Base-by-base conservation (phyloP, 2,888 invertebrate species). In the Scaptomyza parva region DNA sequence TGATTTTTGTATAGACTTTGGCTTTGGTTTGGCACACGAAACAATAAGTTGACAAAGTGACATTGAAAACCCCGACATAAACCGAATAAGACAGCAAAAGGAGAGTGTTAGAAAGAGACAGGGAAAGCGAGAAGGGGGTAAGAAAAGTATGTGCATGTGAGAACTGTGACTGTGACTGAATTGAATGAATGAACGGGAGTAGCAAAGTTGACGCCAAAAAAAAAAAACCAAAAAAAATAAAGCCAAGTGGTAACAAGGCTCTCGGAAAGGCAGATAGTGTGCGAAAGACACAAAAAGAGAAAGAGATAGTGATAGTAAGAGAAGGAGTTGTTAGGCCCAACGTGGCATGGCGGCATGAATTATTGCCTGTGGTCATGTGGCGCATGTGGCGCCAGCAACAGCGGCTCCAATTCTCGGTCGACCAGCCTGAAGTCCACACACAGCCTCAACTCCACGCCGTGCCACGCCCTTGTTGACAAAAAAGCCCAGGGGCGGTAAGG, bases 181-280 rank as follows among this genome's bases (percentile, higher is more conserved):
- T 70, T 77, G 78, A 74, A 78, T 77, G 78, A 77, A 77, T 77
- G 78, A 64, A 76, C 57, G 67, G 57, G 43, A 65, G 65, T 72
- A 72, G 78, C 66, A 77, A 72, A 71, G 69, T 75, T 77, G 77
- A 77, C 78, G 78, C 77, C 77, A 66, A 75, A 77, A n/a, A n/a
- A n/a, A n/a, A n/a, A n/a, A n/a, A n/a, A n/a, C n/a, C n/a, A n/a
- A n/a, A n/a, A n/a, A n/a, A 78, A 78, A 72, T 78, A 76, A 77
- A 63, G 77, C 77, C 77, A 78, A 74, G 71, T 68, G 75, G 57
- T 37, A 59, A 52, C 57, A 61, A 50, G 41, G 48, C 35, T 37
- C 18, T 9, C 0, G 2, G 18, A 30, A 18, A 18, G 12, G 18
- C 7, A 8, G 28, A n/a, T 4, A n/a, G 5, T 18, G 8, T n/a